phyloP scores from a whole-genome alignment of 2,797 vertebrate species.

The Amniataba percoides region DNA sequence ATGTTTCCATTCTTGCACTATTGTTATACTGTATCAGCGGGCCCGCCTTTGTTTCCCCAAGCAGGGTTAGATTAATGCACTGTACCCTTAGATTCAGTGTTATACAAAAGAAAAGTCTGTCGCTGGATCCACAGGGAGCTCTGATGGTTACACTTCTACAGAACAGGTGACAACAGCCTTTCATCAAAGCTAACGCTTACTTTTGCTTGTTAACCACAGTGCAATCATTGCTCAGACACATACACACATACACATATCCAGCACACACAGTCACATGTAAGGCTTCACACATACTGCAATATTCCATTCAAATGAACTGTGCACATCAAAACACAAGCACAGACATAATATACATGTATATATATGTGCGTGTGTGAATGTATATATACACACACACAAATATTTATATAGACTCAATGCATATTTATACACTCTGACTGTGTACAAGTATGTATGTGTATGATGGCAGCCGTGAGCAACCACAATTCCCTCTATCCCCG shows the following conservation, averaged over 20 bases:
- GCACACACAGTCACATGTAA: conserved; percentile 2
- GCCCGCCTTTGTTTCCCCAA: conserved; percentile 74
- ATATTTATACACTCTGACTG: conserved; percentile 41
- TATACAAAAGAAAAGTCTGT: conserved; percentile 84
- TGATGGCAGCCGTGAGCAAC: conserved; percentile 42
- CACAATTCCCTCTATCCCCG: conserved; percentile 37
- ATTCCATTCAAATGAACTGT: conserved; percentile 22
- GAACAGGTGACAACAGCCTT: conserved; percentile 85
- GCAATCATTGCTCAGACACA: conserved; percentile 66
- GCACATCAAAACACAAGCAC: conserved; percentile 25
- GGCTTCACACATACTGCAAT: conserved; percentile 1
- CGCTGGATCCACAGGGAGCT: conserved; percentile 78
- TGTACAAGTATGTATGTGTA: conserved; percentile 37
- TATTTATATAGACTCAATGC: conserved; percentile 46
- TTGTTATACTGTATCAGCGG: conserved; percentile 70
- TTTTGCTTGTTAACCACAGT: conserved; percentile 70
- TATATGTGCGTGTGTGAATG: no score
- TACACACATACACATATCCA: conserved; percentile 30
- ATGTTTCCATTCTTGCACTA: conserved; percentile 63
- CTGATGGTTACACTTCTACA: conserved; percentile 79
- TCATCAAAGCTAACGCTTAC: conserved; percentile 82
- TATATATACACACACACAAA: neutral
- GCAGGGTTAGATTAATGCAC: conserved; percentile 84
- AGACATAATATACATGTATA: conserved; percentile 9
- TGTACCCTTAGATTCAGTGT: conserved; percentile 80